Conservation (phyloP, 2,888 invertebrate species). For the Aelia acuminata region DNA sequence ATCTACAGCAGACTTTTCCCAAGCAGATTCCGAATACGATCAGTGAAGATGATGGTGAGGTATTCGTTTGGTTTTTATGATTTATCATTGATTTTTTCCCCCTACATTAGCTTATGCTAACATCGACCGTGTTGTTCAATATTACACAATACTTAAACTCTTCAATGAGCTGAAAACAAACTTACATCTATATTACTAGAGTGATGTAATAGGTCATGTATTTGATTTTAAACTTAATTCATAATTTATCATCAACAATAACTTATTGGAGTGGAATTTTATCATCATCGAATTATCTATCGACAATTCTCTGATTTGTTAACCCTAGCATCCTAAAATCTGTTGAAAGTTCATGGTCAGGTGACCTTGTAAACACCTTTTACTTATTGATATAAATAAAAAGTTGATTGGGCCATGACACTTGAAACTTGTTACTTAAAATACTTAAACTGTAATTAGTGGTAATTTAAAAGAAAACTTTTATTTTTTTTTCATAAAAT, state of each 20-base stretch:
- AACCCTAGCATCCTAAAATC: not conserved
- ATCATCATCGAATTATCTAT: not conserved
- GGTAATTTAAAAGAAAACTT: too few species aligned
- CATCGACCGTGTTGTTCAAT: not conserved
- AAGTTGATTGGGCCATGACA: not conserved
- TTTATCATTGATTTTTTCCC: not conserved
- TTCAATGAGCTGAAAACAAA: not conserved
- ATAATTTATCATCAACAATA: not conserved
- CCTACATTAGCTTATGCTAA: too few species aligned
- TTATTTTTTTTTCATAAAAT: too few species aligned
- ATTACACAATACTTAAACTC: not conserved
- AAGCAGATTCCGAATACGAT: conserved; percentile 5
- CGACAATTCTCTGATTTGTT: not conserved
- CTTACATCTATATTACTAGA: not conserved
- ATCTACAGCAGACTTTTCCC: conserved; percentile 52
- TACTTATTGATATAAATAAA: not conserved
- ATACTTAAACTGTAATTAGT: too few species aligned
- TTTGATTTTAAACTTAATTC: not conserved
- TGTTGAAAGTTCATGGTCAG: not conserved
- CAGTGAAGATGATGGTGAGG: conserved; percentile 61
- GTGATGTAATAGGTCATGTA: not conserved
- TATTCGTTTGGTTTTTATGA: not conserved
- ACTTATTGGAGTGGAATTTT: not conserved
- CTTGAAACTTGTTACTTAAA: too few species aligned
- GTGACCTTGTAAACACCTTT: not conserved